phyloP scores from a whole-genome alignment of 1,140 invertebrate genomes.

The Orius laevigatus region DNA sequence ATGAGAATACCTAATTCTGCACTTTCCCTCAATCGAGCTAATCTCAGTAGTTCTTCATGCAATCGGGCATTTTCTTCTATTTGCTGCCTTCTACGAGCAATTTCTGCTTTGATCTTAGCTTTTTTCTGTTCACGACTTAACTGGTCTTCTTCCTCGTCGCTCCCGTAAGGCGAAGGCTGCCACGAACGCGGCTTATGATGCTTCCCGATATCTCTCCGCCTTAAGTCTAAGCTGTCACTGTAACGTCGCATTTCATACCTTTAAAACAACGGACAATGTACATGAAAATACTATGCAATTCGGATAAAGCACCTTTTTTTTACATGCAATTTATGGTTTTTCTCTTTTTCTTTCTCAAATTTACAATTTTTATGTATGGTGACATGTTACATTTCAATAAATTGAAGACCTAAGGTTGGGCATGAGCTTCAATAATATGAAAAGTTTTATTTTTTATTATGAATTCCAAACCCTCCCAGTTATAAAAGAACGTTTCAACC shows the following conservation, averaged over 20 bases:
- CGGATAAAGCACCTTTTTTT: background rate
- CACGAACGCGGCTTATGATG: constrained; percentile 34
- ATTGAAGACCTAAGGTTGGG: background rate
- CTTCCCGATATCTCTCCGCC: constrained; percentile 22
- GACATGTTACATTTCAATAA: background rate
- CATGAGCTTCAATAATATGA: background rate
- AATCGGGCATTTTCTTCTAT: constrained; percentile 43
- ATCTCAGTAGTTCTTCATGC: constrained; percentile 37
- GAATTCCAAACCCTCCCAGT: too few relatives aligned
- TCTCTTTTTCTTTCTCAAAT: too few relatives aligned
- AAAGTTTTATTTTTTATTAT: background rate
- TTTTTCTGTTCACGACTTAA: constrained; percentile 39
- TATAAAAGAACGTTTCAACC: too few relatives aligned
- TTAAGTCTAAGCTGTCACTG: constrained; percentile 27
- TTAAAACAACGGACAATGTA: background rate
- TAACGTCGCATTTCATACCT: constrained; percentile 26
- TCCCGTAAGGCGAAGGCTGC: constrained; percentile 40
- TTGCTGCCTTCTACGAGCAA: constrained; percentile 39
- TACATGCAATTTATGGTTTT: too few relatives aligned
- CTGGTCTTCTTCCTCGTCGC: constrained; percentile 30
- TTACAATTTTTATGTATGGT: too few relatives aligned
- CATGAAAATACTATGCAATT: background rate
- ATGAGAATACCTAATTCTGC: constrained; percentile 26
- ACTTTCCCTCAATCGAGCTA: constrained; percentile 31
- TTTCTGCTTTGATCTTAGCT: constrained; percentile 43